Base-by-base conservation (phyloP, 2,797 vertebrate species). In the Chaunax sp. region DNA sequence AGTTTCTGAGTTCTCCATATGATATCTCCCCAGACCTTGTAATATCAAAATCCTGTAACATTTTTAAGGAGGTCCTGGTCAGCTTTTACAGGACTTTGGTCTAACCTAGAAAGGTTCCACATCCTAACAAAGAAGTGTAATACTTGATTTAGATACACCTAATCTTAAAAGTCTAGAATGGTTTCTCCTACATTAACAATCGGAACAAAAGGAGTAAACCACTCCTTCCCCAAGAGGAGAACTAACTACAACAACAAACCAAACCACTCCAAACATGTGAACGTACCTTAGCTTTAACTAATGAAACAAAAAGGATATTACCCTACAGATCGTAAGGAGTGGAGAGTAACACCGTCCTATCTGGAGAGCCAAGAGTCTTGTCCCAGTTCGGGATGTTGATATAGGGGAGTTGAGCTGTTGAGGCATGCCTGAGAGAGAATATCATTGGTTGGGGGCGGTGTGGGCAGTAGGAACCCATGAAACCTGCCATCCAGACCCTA, bases 401-500 rank as follows among this genome's bases (percentile, higher is more conserved):
- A 71, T 89, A 76, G 71, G 69, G 50, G 63, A 76, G 80, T 72
- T 61, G 64, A 82, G 71, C 77, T 82, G 75, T 69, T 76, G 67
- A 89, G 77, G 63, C 76, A 82, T 79, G 87, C 65, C 79, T 85
- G 60, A 80, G 73, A 86, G 69, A 92, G 85, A 89, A 92, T 84
- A 91, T 92, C 84, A 77, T 88, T 88, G 74, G 85, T 69, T 50
- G 74, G 80, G 81, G 70, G 81, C 1, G 50, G 73, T 46, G 70
- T 83, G 81, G 80, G 85, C 81, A 82, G 83, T 81, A 84, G 75
- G 64, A 92, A 89, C 80, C 87, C 81, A 87, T 87, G 89, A 92
- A 91, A 93, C 90, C 89, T 92, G 86, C 89, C 89, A 87, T 92
- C 85, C 83, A 83, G 79, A 66, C 56, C 85, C 80, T 94, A 94